Conservation (phyloP, 2,888 invertebrate species). For the Sycophila texana region DNA sequence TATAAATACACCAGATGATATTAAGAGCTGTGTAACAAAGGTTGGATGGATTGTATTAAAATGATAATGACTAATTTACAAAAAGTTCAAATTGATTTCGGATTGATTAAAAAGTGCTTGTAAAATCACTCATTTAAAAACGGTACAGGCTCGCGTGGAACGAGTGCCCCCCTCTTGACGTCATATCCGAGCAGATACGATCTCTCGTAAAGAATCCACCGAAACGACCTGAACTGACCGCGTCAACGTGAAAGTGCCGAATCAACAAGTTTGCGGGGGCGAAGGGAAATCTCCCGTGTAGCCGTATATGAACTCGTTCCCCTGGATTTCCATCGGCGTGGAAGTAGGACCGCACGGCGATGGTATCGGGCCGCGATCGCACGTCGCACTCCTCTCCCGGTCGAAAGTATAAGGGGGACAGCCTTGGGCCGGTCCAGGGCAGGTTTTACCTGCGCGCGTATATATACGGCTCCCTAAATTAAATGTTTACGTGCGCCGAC, state of each 20-base stretch:
- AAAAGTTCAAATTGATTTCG: too few species aligned
- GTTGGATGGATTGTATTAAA: too few species aligned
- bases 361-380: constrained; percentile 23
- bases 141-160: too few species aligned
- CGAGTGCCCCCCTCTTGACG: too few species aligned
- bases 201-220: too few species aligned
- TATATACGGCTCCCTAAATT: constrained; percentile 50
- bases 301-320: constrained; percentile 21
- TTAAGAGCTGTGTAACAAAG: too few species aligned
- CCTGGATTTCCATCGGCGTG: constrained; percentile 17
- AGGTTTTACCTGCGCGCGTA: constrained; percentile 29
- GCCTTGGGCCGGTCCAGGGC: constrained; percentile 7
- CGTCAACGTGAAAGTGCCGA: constrained; percentile 30
- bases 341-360: not conserved
- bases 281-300: not conserved
- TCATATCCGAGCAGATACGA: too few species aligned
- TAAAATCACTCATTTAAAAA: too few species aligned
- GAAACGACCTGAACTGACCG: not conserved
- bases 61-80: too few species aligned
- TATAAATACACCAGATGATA: too few species aligned
- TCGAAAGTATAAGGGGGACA: constrained; percentile 7
- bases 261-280: constrained; percentile 20
- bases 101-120: too few species aligned
- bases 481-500: constrained; percentile 55
- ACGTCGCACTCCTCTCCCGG: constrained; percentile 10